Conservation (phyloP, 2,113 vertebrate species). For the Phylloscopus trochiloides region DNA sequence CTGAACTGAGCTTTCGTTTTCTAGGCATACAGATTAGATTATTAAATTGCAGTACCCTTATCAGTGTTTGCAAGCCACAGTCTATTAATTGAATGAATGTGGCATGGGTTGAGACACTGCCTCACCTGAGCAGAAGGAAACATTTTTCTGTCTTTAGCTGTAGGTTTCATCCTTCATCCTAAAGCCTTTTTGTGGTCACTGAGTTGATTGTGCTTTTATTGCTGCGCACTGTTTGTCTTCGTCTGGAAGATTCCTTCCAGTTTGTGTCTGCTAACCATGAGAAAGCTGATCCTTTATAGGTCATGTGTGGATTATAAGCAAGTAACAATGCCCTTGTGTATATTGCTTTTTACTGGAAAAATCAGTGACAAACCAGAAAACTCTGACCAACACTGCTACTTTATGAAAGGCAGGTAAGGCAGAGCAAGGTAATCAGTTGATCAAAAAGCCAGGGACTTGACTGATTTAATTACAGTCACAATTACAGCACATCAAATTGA, state of each 20-base stretch:
- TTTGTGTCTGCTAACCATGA: background rate
- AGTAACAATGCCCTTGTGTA: background rate
- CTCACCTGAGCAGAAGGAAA: conserved; percentile 31
- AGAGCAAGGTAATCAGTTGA: background rate
- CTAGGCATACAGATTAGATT: conserved; percentile 65
- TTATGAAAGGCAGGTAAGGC: background rate
- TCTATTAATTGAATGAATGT: conserved; percentile 56
- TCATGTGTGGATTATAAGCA: background rate
- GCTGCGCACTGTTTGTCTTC: background rate
- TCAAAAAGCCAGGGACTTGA: background rate
- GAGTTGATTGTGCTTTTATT: background rate
- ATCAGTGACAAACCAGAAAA: background rate
- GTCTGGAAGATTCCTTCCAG: conserved; percentile 4
- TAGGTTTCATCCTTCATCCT: conserved; percentile 44
- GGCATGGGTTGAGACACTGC: conserved; percentile 4
- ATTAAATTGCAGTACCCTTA: conserved; percentile 59
- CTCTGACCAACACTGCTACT: background rate
- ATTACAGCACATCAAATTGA: background rate
- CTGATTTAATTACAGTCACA: conserved; percentile 22
- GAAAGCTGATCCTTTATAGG: background rate
- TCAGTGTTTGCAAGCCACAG: conserved; percentile 47
- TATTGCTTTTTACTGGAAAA: background rate
- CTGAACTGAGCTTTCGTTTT: conserved; percentile 4
- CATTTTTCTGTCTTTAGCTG: conserved; percentile 34
- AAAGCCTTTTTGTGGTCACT: background rate